These are phyloP conservation scores for Picus viridis DNA, from an alignment of 2,797 vertebrate species.

Conservation along the genomic window DNA sequence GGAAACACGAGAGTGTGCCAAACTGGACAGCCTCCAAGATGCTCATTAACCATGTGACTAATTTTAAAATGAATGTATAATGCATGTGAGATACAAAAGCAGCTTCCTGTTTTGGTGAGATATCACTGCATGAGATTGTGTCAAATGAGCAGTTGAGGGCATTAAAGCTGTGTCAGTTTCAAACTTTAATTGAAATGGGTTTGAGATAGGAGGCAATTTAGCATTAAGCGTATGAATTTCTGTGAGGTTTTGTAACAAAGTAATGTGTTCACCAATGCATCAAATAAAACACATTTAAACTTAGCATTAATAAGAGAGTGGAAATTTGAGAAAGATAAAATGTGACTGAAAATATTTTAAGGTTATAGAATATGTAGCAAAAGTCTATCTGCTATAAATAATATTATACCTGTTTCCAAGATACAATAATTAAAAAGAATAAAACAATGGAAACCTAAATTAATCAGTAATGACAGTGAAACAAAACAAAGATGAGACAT, in stretches of 20 bases:
- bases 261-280: slow-evolving; percentile 46
- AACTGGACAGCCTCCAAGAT: slow-evolving; percentile 72
- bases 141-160: slow-evolving; percentile 50
- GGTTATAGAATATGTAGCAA: fast-evolving
- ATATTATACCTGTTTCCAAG: neutral
- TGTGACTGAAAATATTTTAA: no score
- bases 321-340: neutral
- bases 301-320: slow-evolving; percentile 26
- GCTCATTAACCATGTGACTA: slow-evolving; percentile 73
- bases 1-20: slow-evolving; percentile 42
- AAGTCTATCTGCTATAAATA: neutral
- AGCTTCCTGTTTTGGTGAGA: slow-evolving; percentile 73
- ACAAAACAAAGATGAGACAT: neutral
- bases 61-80: slow-evolving; percentile 76
- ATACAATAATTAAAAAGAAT: neutral
- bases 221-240: slow-evolving; percentile 76
- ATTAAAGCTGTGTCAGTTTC: slow-evolving; percentile 69
- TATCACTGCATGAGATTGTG: slow-evolving; percentile 66
- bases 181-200: slow-evolving; percentile 74
- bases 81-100: slow-evolving; percentile 69
- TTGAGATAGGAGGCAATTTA: slow-evolving; percentile 61
- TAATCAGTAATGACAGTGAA: neutral
- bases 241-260: slow-evolving; percentile 64
- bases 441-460: neutral
- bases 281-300: slow-evolving; percentile 50